phyloP scores from a whole-genome alignment of 2,113 vertebrate species.

The Geococcyx californianus region DNA sequence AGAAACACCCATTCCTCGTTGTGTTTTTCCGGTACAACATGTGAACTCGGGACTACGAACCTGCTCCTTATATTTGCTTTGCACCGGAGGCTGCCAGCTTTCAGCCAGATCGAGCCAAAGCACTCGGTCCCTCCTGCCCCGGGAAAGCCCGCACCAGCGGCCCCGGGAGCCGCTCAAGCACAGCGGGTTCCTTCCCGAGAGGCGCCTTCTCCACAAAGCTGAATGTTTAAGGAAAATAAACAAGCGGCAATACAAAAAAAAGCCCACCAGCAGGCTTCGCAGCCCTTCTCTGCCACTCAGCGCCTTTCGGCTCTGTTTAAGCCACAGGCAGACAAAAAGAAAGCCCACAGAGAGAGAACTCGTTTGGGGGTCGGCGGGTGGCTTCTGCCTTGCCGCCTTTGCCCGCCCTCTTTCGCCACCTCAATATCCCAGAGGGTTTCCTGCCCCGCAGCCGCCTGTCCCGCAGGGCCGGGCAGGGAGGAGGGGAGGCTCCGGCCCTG shows the following conservation, averaged over 20 bases:
- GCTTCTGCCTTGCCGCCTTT: neutral
- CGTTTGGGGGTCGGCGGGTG: neutral
- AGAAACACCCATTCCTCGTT: slow-evolving; percentile 4
- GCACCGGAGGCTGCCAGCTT: neutral
- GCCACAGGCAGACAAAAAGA: neutral
- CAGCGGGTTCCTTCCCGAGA: neutral
- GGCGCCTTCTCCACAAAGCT: neutral
- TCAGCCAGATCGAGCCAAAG: neutral
- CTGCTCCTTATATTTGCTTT: neutral
- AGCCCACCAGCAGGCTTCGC: neutral
- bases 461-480: neutral
- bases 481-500: neutral
- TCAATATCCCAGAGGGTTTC: neutral
- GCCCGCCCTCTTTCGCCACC: neutral
- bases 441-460: neutral
- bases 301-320: neutral
- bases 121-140: neutral
- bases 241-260: neutral
- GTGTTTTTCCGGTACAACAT: slow-evolving; percentile 49
- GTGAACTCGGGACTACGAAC: neutral
- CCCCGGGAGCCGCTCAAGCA: neutral
- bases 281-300: neutral
- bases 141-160: neutral
- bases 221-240: neutral
- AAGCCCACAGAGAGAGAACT: neutral